Percentiles rank a stretch among this genome's conserved stretches.
These are phyloP conservation scores for Valencia hispanica DNA, from an alignment of 2,797 vertebrate genomes.

Conservation along the genomic window DNA sequence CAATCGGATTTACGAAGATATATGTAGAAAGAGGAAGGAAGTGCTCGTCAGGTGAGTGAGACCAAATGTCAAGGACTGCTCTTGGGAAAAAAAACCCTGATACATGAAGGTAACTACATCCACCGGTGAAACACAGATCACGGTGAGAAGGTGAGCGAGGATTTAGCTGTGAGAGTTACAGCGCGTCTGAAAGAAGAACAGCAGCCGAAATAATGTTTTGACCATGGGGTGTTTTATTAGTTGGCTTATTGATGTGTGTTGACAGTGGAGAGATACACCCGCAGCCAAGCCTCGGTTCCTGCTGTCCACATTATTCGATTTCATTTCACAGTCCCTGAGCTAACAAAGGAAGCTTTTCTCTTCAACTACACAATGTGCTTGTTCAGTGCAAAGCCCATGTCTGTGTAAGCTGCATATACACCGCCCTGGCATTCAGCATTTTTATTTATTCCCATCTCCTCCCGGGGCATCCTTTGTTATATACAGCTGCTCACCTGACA, in stretches of 20 bases:
- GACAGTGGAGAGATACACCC: conserved; percentile 69
- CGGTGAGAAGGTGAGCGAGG: conserved; percentile 26
- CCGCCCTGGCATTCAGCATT: conserved; percentile 60
- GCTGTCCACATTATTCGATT: conserved; percentile 75
- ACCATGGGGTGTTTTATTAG: conserved; percentile 68
- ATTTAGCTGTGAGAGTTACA: conserved; percentile 38
- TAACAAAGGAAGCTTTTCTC: conserved; percentile 71
- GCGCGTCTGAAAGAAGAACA: conserved; percentile 38
- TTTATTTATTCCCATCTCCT: conserved; percentile 60
- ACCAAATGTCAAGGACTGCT: conserved; percentile 11
- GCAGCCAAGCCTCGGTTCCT: conserved; percentile 50
- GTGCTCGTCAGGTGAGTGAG: conserved; percentile 9
- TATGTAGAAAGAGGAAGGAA: conserved; percentile 7
- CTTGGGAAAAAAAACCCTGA: not conserved
- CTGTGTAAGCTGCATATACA: conserved; percentile 44
- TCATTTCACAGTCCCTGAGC: conserved; percentile 71
- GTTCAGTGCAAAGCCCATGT: conserved; percentile 55
- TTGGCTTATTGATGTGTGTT: conserved; percentile 78
- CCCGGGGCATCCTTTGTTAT: conserved; percentile 49
- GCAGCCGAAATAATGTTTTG: conserved; percentile 67
- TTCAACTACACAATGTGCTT: conserved; percentile 58
- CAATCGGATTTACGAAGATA: conserved; percentile 16
- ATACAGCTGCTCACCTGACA: conserved; percentile 36
- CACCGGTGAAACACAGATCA: conserved; percentile 38
- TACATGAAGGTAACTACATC: not conserved